These are phyloP conservation scores for Graphium colonna DNA, from an alignment of 2,888 invertebrate genomes.

Conservation along the genomic window DNA sequence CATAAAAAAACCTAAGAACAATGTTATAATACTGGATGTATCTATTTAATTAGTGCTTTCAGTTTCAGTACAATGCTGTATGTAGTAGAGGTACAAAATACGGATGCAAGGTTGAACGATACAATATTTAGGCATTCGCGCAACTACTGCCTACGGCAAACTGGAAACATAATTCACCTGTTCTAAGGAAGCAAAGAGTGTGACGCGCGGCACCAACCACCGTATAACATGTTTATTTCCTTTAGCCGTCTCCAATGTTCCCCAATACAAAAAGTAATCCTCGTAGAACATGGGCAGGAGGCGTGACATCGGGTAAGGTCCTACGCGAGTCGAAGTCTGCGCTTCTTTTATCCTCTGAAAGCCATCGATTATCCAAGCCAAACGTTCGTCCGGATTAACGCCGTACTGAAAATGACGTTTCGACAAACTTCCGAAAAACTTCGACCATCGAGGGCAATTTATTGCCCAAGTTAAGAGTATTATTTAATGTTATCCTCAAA, in stretches of 20 bases:
- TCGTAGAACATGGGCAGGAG: constrained; percentile 77
- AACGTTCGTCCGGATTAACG: constrained; percentile 62
- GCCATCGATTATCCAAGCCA: constrained; percentile 60
- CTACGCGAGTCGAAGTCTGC: constrained; percentile 68
- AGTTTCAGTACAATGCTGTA: too few species aligned
- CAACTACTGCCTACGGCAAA: too few species aligned
- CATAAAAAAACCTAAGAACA: too few species aligned
- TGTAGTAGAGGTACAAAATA: too few species aligned
- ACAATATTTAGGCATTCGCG: too few species aligned
- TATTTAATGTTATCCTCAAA: too few species aligned
- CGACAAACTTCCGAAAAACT: too few species aligned
- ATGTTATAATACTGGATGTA: too few species aligned
- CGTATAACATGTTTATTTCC: constrained; percentile 67
- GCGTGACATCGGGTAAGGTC: constrained; percentile 68
- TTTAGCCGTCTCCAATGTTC: constrained; percentile 65
- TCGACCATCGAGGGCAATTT: too few species aligned
- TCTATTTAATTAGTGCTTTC: too few species aligned
- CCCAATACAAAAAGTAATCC: constrained; percentile 85
- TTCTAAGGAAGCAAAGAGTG: constrained; percentile 76
- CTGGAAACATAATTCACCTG: constrained; percentile 71
- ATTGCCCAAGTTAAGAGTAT: too few species aligned
- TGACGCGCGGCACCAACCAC: constrained; percentile 82
- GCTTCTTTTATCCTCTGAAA: constrained; percentile 74
- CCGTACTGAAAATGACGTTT: constrained; percentile 76
- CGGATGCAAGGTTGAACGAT: too few species aligned